Conservation (phyloP, 2,797 vertebrate species). For the Spondyliosoma cantharus region DNA sequence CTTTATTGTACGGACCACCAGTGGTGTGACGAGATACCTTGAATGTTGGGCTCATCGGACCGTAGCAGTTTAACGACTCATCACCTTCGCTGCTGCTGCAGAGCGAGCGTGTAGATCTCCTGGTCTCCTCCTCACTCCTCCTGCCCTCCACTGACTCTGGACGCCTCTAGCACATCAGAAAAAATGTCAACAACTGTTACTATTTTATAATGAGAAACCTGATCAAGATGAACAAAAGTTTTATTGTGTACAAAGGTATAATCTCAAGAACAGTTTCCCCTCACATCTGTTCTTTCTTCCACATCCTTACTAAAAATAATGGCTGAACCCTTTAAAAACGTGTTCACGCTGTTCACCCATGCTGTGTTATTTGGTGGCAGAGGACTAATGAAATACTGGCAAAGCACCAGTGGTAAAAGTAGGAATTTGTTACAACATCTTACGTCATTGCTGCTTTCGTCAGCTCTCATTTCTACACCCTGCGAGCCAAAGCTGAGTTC, state of each 20-base stretch:
- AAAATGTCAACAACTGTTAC: neutral
- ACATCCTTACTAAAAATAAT: neutral
- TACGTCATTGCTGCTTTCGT: constrained; percentile 48
- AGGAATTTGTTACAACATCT: constrained; percentile 41
- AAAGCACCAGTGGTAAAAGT: constrained; percentile 24
- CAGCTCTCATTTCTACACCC: constrained; percentile 22
- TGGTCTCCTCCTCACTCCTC: constrained; percentile 59
- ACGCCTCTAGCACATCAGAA: constrained; percentile 27
- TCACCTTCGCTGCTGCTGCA: constrained; percentile 58
- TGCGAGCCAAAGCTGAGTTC: constrained; percentile 34
- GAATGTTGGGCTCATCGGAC: constrained; percentile 85
- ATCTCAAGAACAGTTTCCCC: neutral
- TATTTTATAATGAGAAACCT: neutral
- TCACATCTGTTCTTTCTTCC: neutral
- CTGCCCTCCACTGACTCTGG: constrained; percentile 55
- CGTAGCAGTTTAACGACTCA: constrained; percentile 78
- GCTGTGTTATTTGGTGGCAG: constrained; percentile 19
- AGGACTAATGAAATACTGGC: constrained; percentile 37
- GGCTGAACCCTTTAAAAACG: neutral
- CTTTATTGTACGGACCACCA: neutral
- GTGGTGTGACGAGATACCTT: constrained; percentile 82
- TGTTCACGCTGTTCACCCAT: neutral
- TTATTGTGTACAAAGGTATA: neutral
- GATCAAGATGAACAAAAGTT: neutral
- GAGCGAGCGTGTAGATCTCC: constrained; percentile 49